Conservation (phyloP, 1,140 invertebrate species). For the Hyphantria cunea region DNA sequence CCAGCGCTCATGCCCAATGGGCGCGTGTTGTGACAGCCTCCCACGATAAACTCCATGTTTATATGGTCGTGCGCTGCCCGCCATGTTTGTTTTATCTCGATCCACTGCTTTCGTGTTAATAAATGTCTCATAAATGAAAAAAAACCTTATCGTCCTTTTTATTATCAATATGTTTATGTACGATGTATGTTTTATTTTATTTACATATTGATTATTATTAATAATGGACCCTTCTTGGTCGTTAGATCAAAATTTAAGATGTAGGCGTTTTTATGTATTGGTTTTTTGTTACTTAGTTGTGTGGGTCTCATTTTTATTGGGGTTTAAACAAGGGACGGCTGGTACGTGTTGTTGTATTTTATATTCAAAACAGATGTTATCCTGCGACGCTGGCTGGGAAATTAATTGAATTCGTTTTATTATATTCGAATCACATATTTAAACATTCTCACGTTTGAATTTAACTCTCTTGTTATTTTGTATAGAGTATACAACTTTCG, state of each 20-base stretch:
- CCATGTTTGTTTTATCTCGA: conserved; percentile 80
- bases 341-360: conserved; percentile 61
- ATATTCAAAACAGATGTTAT: conserved; percentile 78
- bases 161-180: conserved; percentile 59
- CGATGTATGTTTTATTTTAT: conserved; percentile 78
- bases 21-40: conserved; percentile 78
- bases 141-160: conserved; percentile 57
- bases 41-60: conserved; percentile 77
- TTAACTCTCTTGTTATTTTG: conserved; percentile 36
- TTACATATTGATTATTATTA: conserved; percentile 80
- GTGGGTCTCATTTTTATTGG: conserved; percentile 68
- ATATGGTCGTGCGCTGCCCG: conserved; percentile 74
- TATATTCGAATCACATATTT: conserved; percentile 66
- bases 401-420: conserved; percentile 74
- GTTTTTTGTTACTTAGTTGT: conserved; percentile 63
- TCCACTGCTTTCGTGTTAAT: conserved; percentile 73
- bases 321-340: conserved; percentile 58
- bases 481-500: conserved; percentile 12
- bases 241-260: conserved; percentile 79
- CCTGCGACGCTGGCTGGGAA: conserved; percentile 60
- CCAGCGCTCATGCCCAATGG: conserved; percentile 48
- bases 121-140: conserved; percentile 76
- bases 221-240: conserved; percentile 73
- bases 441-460: conserved; percentile 65
- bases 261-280: conserved; percentile 63